Evolutionary conservation across 2,888 invertebrate genomes (phyloP).

Genomic region (Nebria salina): DNA sequence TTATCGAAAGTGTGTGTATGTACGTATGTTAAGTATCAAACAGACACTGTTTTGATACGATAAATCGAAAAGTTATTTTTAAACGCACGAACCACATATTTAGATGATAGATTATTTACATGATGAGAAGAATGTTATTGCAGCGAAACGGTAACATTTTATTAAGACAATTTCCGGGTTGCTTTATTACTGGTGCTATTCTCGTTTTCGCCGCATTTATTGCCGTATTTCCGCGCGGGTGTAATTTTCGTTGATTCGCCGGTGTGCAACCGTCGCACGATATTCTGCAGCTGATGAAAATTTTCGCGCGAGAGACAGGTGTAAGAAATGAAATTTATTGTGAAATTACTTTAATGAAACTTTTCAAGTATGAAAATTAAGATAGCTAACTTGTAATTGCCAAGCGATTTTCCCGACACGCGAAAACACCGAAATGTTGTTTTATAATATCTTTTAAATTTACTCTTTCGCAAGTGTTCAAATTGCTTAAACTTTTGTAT

Average conservation of each 20-base stretch:
- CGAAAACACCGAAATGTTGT: background rate
- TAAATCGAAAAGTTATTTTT: no score
- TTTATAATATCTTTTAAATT: background rate
- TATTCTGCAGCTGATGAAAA: conserved; percentile 31
- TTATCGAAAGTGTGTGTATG: no score
- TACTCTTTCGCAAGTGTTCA: background rate
- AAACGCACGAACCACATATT: no score
- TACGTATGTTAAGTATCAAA: no score
- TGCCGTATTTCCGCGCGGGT: background rate
- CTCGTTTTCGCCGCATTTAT: conserved; percentile 6
- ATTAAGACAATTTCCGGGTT: conserved; percentile 35
- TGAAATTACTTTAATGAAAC: conserved; percentile 37
- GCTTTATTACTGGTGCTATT: background rate
- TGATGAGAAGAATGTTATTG: conserved; percentile 26
- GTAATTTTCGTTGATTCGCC: background rate
- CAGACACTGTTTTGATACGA: no score
- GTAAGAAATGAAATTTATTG: conserved; percentile 41
- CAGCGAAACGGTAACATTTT: conserved; percentile 34
- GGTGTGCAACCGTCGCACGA: conserved; percentile 13
- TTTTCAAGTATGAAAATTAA: background rate
- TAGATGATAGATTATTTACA: background rate
- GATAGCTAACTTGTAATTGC: background rate
- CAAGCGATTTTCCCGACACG: background rate
- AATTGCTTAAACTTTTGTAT: background rate
- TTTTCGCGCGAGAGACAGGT: conserved; percentile 31